A percentile compares a stretch with the other conserved stretches of the same genome.
Conservation (phyloP, 2,113 vertebrate species). For the Neolamprologus fasciatus region DNA sequence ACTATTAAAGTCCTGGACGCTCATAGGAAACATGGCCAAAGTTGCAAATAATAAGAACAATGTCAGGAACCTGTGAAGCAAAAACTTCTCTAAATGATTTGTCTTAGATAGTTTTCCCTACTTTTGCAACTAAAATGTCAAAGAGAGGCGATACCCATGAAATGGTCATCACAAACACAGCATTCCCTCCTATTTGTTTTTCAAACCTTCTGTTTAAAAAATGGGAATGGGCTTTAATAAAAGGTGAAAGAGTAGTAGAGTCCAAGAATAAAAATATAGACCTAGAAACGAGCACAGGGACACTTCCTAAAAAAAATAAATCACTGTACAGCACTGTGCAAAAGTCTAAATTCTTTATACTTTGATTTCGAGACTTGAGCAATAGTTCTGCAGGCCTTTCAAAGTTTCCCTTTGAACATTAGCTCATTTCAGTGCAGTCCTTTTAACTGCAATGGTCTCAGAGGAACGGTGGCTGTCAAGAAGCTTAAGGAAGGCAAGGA, state of each 20-base stretch:
- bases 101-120: neutral
- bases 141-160: neutral
- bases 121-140: neutral
- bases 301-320: neutral
- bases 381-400: neutral
- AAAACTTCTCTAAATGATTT: neutral
- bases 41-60: neutral
- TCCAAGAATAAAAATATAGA: neutral
- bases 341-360: neutral
- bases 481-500: neutral
- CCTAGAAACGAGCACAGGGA: neutral
- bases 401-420: neutral
- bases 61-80: neutral
- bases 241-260: neutral
- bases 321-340: neutral
- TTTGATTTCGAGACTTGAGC: neutral
- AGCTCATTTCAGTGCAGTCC: neutral
- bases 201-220: neutral
- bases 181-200: neutral
- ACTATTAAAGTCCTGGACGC: rapidly evolving
- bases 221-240: neutral
- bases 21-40: neutral
- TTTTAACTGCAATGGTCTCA: neutral
- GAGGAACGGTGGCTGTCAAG: neutral
- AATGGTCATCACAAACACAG: neutral